These are phyloP conservation scores for Trichomycterus rosablanca DNA, from an alignment of 2,113 vertebrate species.

Conservation along the genomic window DNA sequence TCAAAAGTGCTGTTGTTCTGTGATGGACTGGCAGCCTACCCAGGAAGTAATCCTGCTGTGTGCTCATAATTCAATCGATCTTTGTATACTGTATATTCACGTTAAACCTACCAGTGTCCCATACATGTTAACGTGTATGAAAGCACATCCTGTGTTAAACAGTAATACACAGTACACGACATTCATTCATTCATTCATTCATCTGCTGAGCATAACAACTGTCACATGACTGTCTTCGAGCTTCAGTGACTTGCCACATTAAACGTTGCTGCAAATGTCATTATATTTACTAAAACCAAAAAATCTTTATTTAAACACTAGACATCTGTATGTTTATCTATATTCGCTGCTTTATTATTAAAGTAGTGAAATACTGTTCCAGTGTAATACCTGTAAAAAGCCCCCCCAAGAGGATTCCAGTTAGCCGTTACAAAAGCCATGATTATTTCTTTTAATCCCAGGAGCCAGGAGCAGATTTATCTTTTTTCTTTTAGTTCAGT, in stretches of 20 bases:
- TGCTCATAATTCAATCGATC: too few species aligned
- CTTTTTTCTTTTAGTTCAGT: not conserved
- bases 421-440: constrained; percentile 56
- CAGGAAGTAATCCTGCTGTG: too few species aligned
- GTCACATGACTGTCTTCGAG: constrained; percentile 36
- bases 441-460: not conserved
- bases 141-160: too few species aligned
- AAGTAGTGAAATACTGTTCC: not conserved
- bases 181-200: too few species aligned
- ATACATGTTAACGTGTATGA: too few species aligned
- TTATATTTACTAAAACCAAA: not conserved
- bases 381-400: constrained; percentile 53
- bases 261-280: too few species aligned
- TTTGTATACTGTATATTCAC: too few species aligned
- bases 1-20: too few species aligned
- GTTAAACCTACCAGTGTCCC: too few species aligned
- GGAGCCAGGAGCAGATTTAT: not conserved
- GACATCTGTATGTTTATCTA: not conserved
- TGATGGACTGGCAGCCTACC: too few species aligned
- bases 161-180: too few species aligned
- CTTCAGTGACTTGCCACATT: not conserved
- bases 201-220: not conserved
- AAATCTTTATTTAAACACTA: not conserved
- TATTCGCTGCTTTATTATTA: not conserved
- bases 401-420: constrained; percentile 52